Evolutionary conservation across 1,140 invertebrate species (phyloP).

Genomic region (Copidosoma floridanum): DNA sequence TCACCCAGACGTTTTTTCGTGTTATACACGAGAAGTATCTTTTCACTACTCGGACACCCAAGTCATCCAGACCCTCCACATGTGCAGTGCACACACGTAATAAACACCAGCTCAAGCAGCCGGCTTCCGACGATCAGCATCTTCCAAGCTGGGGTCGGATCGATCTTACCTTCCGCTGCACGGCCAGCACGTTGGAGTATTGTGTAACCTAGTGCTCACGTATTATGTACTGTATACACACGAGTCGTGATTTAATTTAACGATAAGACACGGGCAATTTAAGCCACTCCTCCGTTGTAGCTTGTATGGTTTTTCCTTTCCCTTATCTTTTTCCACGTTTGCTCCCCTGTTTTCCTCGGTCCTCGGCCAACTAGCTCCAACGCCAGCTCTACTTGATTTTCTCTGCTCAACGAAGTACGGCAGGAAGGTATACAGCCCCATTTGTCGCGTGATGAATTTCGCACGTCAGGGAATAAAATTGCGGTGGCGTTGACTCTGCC

Average conservation of each 20-base stretch:
- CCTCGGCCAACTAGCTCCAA: background rate
- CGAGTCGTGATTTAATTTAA: slow-evolving; percentile 19
- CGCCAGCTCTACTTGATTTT: background rate
- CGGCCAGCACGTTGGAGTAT: background rate
- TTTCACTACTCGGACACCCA: no score
- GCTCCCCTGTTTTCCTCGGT: background rate
- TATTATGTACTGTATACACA: background rate
- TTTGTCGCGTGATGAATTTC: slow-evolving; percentile 6
- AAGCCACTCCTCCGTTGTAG: slow-evolving; percentile 5
- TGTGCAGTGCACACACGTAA: no score
- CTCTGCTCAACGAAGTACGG: background rate
- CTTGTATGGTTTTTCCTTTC: background rate
- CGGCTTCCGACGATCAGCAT: slow-evolving; percentile 6
- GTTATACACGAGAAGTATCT: no score
- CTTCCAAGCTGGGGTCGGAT: slow-evolving; percentile 22
- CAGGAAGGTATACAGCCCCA: no score
- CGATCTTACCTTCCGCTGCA: background rate
- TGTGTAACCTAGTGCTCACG: background rate
- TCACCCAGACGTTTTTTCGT: no score
- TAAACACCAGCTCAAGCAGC: no score
- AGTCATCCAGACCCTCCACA: background rate
- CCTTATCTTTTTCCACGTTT: background rate
- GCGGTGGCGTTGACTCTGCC: slow-evolving; percentile 83
- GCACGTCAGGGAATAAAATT: slow-evolving; percentile 40
- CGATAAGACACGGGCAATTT: slow-evolving; percentile 21